phyloP scores from a whole-genome alignment of 1,140 invertebrate genomes.

The Cyclargus thomasi region DNA sequence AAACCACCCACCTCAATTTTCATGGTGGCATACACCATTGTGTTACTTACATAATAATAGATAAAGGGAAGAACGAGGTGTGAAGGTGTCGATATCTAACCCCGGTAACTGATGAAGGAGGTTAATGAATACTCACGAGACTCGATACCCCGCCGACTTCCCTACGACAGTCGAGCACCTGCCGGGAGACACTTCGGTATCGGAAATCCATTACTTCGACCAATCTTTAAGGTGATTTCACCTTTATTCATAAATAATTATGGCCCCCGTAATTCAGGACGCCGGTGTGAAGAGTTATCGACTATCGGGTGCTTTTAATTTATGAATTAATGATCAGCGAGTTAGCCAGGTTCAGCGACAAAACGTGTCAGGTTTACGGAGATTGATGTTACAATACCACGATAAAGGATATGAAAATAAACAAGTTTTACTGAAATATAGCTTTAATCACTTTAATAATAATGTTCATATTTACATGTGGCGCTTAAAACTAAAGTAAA shows the following conservation, averaged over 20 bases:
- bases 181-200: neutral
- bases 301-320: neutral
- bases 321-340: neutral
- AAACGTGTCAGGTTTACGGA: neutral
- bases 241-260: conserved; percentile 1
- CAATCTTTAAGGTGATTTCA: neutral
- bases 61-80: neutral
- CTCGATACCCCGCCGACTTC: neutral
- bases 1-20: no score
- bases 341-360: neutral
- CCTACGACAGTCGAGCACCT: neutral
- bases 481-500: conserved; percentile 67
- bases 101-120: neutral
- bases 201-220: neutral
- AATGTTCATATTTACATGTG: conserved; percentile 66
- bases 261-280: neutral
- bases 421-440: conserved; percentile 61
- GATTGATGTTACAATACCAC: neutral
- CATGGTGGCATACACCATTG: no score
- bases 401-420: conserved; percentile 19
- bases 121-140: neutral
- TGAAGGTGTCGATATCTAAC: neutral
- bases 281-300: neutral
- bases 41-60: no score
- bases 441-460: conserved; percentile 70